Percentiles rank a stretch among this genome's conserved stretches.
These are phyloP conservation scores for Hololepta plana DNA, from an alignment of 2,888 invertebrate species.

Conservation along the genomic window DNA sequence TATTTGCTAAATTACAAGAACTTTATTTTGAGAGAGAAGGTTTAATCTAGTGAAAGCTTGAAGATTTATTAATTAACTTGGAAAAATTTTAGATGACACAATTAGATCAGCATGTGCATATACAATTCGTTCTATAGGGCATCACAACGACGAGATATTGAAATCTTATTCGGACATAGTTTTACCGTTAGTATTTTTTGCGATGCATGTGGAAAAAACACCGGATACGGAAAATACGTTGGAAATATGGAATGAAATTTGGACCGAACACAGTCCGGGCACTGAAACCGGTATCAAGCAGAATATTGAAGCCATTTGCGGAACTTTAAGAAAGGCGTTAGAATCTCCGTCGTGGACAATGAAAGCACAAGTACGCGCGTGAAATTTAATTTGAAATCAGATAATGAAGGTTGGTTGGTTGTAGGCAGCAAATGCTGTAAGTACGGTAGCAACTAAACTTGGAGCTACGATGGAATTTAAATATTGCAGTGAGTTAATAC, in stretches of 20 bases:
- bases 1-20: conserved; percentile 39
- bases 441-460: conserved; percentile 57
- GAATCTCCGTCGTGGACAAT: conserved; percentile 75
- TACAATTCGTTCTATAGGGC: conserved; percentile 63
- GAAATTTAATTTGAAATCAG: conserved; percentile 1
- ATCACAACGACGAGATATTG: conserved; percentile 65
- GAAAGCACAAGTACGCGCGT: conserved; percentile 51
- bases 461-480: conserved; percentile 42
- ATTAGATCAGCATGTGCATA: conserved; percentile 55
- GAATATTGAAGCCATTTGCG: conserved; percentile 54
- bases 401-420: conserved; percentile 4
- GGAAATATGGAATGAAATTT: conserved; percentile 72
- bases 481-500: conserved; percentile 44
- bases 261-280: conserved; percentile 81
- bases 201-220: conserved; percentile 69
- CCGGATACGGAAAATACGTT: conserved; percentile 45
- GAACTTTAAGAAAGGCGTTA: conserved; percentile 49
- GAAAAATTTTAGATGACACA: conserved; percentile 41
- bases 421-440: conserved; percentile 62
- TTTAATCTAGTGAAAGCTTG: conserved; percentile 12
- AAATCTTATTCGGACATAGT: conserved; percentile 57
- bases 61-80: neutral
- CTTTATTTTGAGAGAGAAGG: conserved; percentile 54
- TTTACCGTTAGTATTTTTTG: conserved; percentile 73
- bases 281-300: conserved; percentile 64